Conservation (phyloP, 2,113 vertebrate species). For the Microcebus griseorufus region DNA sequence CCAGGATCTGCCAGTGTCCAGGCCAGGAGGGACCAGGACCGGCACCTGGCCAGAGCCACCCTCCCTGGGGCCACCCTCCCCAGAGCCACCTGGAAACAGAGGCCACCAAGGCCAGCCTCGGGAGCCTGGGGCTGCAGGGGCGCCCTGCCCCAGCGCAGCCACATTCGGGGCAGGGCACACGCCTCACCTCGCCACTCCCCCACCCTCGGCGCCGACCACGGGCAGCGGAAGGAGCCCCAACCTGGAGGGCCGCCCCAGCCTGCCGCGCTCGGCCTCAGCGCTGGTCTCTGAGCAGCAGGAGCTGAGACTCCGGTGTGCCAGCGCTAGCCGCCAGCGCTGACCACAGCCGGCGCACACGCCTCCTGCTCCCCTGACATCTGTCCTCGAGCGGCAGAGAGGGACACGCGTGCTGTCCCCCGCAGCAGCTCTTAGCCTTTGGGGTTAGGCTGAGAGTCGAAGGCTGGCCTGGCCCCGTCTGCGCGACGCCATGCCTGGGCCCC, state of each 20-base stretch:
- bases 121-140: background rate
- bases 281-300: background rate
- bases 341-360: rapidly evolving
- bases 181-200: background rate
- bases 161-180: background rate
- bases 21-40: background rate
- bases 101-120: background rate
- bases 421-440: background rate
- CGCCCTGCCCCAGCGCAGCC: background rate
- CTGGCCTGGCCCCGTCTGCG: rapidly evolving
- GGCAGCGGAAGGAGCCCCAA: background rate
- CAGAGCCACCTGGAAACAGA: background rate
- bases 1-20: background rate
- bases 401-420: background rate
- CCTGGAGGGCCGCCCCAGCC: background rate
- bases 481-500: rapidly evolving
- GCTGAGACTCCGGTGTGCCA: background rate
- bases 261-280: background rate
- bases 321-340: no score
- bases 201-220: rapidly evolving
- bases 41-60: background rate
- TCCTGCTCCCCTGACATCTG: rapidly evolving
- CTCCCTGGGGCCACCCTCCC: background rate
- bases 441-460: background rate
- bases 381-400: background rate